Evolutionary conservation across 2,113 vertebrate species (phyloP).

Genomic region (Phoxinus phoxinus): DNA sequence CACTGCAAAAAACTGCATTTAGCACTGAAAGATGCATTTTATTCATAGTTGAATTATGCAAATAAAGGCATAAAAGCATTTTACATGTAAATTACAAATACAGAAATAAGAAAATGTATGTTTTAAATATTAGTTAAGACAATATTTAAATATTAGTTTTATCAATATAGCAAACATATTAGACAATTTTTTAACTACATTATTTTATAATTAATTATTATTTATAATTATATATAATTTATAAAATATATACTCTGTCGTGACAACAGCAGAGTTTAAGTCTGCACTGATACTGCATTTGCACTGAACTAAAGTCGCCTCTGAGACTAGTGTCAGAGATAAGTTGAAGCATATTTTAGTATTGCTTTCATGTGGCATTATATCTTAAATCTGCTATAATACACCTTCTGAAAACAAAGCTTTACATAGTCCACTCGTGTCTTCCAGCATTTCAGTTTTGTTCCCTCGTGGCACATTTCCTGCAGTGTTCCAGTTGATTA

Average conservation of each 20-base stretch:
- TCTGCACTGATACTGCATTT: background rate
- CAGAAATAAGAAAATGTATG: background rate
- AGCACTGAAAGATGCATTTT: background rate
- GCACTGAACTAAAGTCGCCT: background rate
- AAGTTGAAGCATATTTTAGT: background rate
- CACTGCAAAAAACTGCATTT: background rate
- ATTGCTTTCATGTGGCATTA: background rate
- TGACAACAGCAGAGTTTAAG: background rate
- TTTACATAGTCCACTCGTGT: background rate
- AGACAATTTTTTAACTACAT: too few relatives aligned
- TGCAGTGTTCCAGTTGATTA: slow-evolving; percentile 20
- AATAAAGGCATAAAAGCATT: background rate
- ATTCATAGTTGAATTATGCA: background rate
- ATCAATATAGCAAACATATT: too few relatives aligned
- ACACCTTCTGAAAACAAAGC: background rate
- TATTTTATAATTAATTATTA: too few relatives aligned
- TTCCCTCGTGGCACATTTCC: slow-evolving; percentile 25
- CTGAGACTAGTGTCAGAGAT: background rate
- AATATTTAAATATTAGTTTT: too few relatives aligned
- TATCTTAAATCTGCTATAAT: background rate
- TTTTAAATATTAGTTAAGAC: too few relatives aligned
- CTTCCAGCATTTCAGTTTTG: slow-evolving; percentile 2
- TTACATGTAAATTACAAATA: background rate
- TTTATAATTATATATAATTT: background rate
- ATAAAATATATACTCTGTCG: background rate